These are phyloP conservation scores for Porites rus DNA, from an alignment of 92 coral and sea anemone species.

Conservation along the genomic window DNA sequence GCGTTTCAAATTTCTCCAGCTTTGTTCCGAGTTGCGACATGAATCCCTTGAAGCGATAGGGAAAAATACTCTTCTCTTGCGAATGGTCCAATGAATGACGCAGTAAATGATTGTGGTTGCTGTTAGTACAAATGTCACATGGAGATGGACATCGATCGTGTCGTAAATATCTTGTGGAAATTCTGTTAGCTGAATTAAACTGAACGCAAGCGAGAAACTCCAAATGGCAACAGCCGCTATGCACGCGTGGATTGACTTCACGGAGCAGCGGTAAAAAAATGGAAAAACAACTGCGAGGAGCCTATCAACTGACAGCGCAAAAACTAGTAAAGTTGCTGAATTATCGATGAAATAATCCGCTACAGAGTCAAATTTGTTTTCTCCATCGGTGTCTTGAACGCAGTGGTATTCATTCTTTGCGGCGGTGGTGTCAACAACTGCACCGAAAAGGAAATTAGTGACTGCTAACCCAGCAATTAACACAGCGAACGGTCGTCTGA, in stretches of 20 bases:
- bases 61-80: slow-evolving; percentile 26
- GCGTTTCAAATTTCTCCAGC: slow-evolving; percentile 16
- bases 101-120: slow-evolving; percentile 25
- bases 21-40: slow-evolving; percentile 24
- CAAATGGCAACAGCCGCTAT: slow-evolving; percentile 22
- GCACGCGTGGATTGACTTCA: slow-evolving; percentile 14
- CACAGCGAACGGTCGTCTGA: slow-evolving; percentile 58
- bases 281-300: slow-evolving; percentile 48
- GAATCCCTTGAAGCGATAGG: neutral
- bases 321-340: slow-evolving; percentile 49
- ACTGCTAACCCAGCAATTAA: slow-evolving; percentile 50
- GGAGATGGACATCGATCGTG: slow-evolving; percentile 46
- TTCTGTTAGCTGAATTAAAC: slow-evolving; percentile 47
- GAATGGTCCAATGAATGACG: slow-evolving; percentile 31
- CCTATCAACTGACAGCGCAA: slow-evolving; percentile 52
- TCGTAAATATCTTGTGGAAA: slow-evolving; percentile 48
- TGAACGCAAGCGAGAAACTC: slow-evolving; percentile 50
- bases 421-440: slow-evolving; percentile 58
- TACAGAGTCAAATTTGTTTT: slow-evolving; percentile 30
- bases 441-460: slow-evolving; percentile 57
- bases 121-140: slow-evolving; percentile 46
- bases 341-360: slow-evolving; percentile 51
- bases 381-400: slow-evolving; percentile 14
- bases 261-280: slow-evolving; percentile 42
- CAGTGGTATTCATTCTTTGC: slow-evolving; percentile 43